Evolutionary conservation across 2,888 invertebrate genomes (phyloP), one percentile per base, ranked within the genome.

Genomic region (Gnatocerus cornutus): DNA sequence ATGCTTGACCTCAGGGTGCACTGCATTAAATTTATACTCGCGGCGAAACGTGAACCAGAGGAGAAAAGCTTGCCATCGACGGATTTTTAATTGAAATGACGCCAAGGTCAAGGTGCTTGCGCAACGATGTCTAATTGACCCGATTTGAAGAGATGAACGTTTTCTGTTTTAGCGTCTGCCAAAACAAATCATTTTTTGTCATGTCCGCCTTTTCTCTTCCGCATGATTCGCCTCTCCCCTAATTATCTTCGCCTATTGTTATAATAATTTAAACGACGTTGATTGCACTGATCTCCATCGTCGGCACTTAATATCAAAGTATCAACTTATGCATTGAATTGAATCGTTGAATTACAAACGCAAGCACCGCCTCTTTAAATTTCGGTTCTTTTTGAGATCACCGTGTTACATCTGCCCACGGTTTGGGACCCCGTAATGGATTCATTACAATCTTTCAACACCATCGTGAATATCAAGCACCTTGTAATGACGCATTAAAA

Each of bases 401-500:
- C 37, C 52, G 48, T 53, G 65, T 55, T 55, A 64, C 64, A 55
- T 33, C 65, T 33, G 65, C 65, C 65, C 65, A 65, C 65, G 55
- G 39, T 72, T 67, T 73, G 14, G 50, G 48, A n/a, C 10, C 48
- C 39, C 39, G 63, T 63, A 63, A 63, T 63, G 53, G 63, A 63
- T 53, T 63, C 63, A 63, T 63, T 63, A 63, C 63, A 72, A 71
- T 67, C 73, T 73, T 73, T 73, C 73, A 72, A 68, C 73, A 70
- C 71, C 59, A 53, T 68, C 65, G 69, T 71, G 70, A 74, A 74
- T 73, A 72, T 71, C 68, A 74, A 72, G 71, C 65, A 68, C 64
- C 69, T 63, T 68, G 64, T 68, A 71, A 71, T 72, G 71, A 69
- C 63, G 66, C 70, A 73, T 72, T 74, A 68, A 71, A 72, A 73